phyloP scores from a whole-genome alignment of 2,113 vertebrate species.

The Aptenodytes patagonicus region DNA sequence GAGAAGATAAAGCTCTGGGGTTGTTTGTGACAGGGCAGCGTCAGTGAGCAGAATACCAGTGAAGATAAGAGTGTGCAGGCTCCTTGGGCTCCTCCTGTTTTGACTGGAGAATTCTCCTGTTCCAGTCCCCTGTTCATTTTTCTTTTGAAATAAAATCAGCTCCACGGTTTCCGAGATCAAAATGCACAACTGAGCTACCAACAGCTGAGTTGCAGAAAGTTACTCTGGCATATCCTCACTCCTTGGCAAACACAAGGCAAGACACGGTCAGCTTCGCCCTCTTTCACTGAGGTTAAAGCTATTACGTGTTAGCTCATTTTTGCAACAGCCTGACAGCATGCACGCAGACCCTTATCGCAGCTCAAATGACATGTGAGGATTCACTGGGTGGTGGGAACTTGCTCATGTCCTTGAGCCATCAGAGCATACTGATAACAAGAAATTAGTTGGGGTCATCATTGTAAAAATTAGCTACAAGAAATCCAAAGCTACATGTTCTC shows the following conservation, averaged over 20 bases:
- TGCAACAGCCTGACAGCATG: neutral
- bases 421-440: neutral
- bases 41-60: neutral
- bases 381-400: neutral
- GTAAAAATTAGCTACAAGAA: neutral
- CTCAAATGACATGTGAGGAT: neutral
- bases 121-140: neutral
- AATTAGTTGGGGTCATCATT: neutral
- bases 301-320: neutral
- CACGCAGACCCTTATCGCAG: neutral
- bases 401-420: neutral
- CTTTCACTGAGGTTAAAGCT: neutral
- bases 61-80: neutral
- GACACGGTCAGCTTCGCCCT: neutral
- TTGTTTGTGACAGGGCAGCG: neutral
- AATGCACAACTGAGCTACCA: neutral
- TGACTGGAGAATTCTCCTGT: neutral
- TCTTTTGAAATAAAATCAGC: conserved; percentile 3
- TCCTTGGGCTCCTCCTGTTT: neutral
- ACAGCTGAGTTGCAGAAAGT: neutral
- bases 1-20: neutral
- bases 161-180: neutral
- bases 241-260: neutral
- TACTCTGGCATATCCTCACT: neutral
- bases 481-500: neutral